Percentiles rank a stretch among this genome's conserved stretches.
These are phyloP conservation scores for Diloba caeruleocephala DNA, from an alignment of 2,888 invertebrate genomes.

Conservation along the genomic window DNA sequence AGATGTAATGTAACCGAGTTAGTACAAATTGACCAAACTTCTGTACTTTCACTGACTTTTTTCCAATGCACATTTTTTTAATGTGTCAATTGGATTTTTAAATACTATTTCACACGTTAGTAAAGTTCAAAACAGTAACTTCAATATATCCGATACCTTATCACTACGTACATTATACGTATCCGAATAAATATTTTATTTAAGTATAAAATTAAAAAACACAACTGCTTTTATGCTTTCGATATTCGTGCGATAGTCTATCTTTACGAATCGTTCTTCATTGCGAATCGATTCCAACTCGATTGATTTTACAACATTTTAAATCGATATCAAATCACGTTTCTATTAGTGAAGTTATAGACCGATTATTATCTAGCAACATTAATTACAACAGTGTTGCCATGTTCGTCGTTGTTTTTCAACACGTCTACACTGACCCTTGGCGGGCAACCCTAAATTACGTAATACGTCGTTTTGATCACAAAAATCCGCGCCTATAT, in stretches of 20 bases:
- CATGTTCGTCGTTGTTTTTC: slow-evolving; percentile 54
- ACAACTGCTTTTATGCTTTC: slow-evolving; percentile 81
- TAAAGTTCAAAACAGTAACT: slow-evolving; percentile 55
- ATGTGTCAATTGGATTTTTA: slow-evolving; percentile 27
- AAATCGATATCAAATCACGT: slow-evolving; percentile 45
- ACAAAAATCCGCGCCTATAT: slow-evolving; percentile 60
- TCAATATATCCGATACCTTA: slow-evolving; percentile 62
- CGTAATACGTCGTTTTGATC: slow-evolving; percentile 66
- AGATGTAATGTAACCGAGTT: slow-evolving; percentile 13
- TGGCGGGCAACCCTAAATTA: slow-evolving; percentile 56
- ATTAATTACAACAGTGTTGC: slow-evolving; percentile 44
- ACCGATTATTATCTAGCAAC: slow-evolving; percentile 56
- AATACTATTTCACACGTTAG: slow-evolving; percentile 19
- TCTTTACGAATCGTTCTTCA: no score
- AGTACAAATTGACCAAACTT: slow-evolving; percentile 15
- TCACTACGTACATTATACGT: slow-evolving; percentile 77
- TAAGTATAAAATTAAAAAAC: slow-evolving; percentile 87
- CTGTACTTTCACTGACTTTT: slow-evolving; percentile 41
- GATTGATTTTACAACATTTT: slow-evolving; percentile 55
- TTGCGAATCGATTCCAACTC: slow-evolving; percentile 56
- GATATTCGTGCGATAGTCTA: slow-evolving; percentile 66
- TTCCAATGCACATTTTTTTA: slow-evolving; percentile 36
- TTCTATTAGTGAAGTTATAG: slow-evolving; percentile 42
- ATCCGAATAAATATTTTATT: slow-evolving; percentile 82
- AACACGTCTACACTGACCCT: slow-evolving; percentile 50